Conservation (phyloP, 2,888 invertebrate genomes). For the Orchestes rusci region DNA sequence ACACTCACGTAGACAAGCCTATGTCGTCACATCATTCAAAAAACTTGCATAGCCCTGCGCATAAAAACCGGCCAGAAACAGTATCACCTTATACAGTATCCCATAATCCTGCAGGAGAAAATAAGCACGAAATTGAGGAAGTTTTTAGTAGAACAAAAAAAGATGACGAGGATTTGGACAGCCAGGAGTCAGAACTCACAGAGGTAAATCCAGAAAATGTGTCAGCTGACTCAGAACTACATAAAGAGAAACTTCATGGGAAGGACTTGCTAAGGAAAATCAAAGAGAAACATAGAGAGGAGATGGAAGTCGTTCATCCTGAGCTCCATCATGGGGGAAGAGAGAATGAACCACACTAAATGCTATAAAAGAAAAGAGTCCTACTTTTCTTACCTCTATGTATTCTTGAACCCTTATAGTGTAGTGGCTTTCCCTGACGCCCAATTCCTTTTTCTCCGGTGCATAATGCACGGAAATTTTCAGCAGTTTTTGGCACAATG, state of each 20-base stretch:
- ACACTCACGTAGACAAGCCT: constrained; percentile 2
- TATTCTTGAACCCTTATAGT: constrained; percentile 77
- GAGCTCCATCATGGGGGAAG: not conserved
- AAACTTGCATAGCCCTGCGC: constrained; percentile 16
- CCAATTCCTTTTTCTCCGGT: constrained; percentile 84
- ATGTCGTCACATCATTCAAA: too few species aligned
- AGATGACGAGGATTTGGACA: too few species aligned
- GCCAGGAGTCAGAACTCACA: too few species aligned
- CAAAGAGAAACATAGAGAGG: constrained; percentile 17
- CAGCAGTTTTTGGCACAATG: constrained; percentile 77
- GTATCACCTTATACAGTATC: too few species aligned
- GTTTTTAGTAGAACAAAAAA: too few species aligned
- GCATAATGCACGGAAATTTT: constrained; percentile 87
- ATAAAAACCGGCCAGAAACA: constrained; percentile 2
- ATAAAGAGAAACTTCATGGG: constrained; percentile 7
- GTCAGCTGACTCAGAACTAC: too few species aligned
- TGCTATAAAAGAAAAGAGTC: too few species aligned
- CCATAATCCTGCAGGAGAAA: too few species aligned
- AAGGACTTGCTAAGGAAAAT: constrained; percentile 11
- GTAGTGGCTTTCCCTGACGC: constrained; percentile 60
- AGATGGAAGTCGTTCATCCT: constrained; percentile 19
- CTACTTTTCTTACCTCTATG: constrained; percentile 77
- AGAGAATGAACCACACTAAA: too few species aligned
- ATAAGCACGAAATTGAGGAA: too few species aligned
- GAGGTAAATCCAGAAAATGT: too few species aligned